These are phyloP conservation scores for Micronycteris hirsuta DNA, from an alignment of 2,113 vertebrate species.

Conservation along the genomic window DNA sequence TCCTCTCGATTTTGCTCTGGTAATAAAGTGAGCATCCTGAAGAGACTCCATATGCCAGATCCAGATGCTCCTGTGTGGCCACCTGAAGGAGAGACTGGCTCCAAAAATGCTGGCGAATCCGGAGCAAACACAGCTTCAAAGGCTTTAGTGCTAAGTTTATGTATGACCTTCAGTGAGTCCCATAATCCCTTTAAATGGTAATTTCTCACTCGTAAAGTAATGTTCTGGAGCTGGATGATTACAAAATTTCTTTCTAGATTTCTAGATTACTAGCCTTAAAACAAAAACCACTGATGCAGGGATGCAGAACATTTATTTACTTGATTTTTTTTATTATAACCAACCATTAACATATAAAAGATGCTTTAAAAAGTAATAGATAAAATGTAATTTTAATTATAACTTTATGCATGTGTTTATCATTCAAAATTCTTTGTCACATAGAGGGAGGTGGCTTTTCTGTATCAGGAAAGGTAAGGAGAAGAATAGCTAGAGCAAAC, in stretches of 20 bases:
- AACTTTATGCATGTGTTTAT: background rate
- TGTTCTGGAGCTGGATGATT: background rate
- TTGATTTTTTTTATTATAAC: background rate
- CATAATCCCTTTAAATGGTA: background rate
- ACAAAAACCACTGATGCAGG: background rate
- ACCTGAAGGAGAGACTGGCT: background rate
- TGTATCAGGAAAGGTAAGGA: background rate
- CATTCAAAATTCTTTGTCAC: background rate
- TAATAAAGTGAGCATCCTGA: slow-evolving; percentile 32
- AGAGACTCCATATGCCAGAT: slow-evolving; percentile 26
- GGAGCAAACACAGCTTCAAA: background rate
- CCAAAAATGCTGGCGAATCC: background rate
- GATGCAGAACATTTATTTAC: background rate
- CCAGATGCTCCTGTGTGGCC: background rate
- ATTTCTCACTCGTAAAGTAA: background rate
- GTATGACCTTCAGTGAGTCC: background rate
- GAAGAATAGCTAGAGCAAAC: background rate
- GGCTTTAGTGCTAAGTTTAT: background rate
- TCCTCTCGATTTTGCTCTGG: background rate
- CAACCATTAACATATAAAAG: background rate
- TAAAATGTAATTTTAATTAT: background rate
- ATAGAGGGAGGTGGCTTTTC: background rate
- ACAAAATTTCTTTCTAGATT: background rate
- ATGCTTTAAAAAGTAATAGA: background rate
- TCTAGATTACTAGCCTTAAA: background rate